Percentiles rank a stretch among this genome's conserved stretches.
Conservation (phyloP, 2,113 vertebrate species). For the Saimiri boliviensis region DNA sequence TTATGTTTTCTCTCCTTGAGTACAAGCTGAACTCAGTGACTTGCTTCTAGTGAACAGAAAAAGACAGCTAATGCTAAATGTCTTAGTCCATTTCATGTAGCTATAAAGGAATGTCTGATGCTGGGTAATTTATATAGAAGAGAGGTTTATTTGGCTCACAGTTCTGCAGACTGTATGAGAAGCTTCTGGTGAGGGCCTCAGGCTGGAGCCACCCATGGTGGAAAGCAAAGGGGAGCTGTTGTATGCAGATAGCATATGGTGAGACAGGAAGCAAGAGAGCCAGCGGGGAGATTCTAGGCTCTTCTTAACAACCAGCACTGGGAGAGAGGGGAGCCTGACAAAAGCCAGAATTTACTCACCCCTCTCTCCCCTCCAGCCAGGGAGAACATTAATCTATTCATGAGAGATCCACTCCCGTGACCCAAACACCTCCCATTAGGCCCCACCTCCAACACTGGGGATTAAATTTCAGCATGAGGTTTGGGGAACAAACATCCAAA, state of each 20-base stretch:
- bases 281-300: background rate
- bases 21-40: background rate
- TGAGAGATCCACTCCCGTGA: background rate
- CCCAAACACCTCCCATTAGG: background rate
- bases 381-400: background rate
- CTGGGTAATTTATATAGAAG: background rate
- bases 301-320: background rate
- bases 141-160: background rate
- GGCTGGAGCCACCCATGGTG: background rate
- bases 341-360: background rate
- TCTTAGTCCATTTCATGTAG: background rate
- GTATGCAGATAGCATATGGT: background rate
- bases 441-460: background rate
- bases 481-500: background rate
- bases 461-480: background rate
- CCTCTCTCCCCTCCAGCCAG: background rate
- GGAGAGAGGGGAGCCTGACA: background rate
- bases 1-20: background rate
- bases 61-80: background rate
- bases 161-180: background rate
- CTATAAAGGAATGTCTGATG: background rate
- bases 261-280: background rate
- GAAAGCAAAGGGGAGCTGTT: background rate
- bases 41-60: background rate
- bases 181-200: background rate